These are phyloP conservation scores for Megaleporinus macrocephalus DNA, from an alignment of 2,113 vertebrate genomes.

Conservation along the genomic window DNA sequence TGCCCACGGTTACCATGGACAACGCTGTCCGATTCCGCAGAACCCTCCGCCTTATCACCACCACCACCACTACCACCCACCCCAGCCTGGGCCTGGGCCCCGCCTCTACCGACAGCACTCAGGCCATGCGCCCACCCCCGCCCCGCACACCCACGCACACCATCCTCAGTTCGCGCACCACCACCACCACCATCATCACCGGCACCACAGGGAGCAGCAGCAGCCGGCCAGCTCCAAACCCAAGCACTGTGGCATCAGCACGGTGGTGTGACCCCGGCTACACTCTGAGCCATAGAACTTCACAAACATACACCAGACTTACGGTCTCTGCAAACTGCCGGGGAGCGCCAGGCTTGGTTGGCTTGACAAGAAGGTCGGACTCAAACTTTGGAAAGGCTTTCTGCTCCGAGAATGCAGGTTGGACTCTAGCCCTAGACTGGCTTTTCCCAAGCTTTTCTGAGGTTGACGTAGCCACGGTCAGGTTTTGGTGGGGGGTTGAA, in stretches of 20 bases:
- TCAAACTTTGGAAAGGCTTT: neutral
- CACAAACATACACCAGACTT: constrained; percentile 5
- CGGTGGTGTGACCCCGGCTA: constrained; percentile 82
- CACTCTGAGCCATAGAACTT: neutral
- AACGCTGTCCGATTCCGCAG: constrained; percentile 86
- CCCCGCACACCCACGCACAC: constrained; percentile 61
- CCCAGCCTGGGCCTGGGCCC: constrained; percentile 83
- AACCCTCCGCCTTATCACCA: constrained; percentile 92
- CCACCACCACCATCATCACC: constrained; percentile 72
- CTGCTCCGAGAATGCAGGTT: constrained; percentile 58
- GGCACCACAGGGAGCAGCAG: constrained; percentile 78
- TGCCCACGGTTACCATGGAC: constrained; percentile 80
- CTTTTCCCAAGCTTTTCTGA: neutral
- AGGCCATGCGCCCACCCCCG: constrained; percentile 73
- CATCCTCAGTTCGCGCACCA: constrained; percentile 80
- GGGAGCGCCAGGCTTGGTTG: neutral
- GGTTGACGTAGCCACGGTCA: neutral
- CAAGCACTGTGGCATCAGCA: constrained; percentile 98
- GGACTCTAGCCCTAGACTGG: constrained; percentile 61
- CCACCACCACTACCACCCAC: constrained; percentile 92
- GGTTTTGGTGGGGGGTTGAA: neutral
- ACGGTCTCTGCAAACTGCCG: neutral
- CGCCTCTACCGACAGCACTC: constrained; percentile 65
- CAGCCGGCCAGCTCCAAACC: constrained; percentile 83
- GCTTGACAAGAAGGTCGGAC: constrained; percentile 5